Evolutionary conservation across 2,797 vertebrate species (phyloP).

Genomic region (Leontopithecus rosalia): DNA sequence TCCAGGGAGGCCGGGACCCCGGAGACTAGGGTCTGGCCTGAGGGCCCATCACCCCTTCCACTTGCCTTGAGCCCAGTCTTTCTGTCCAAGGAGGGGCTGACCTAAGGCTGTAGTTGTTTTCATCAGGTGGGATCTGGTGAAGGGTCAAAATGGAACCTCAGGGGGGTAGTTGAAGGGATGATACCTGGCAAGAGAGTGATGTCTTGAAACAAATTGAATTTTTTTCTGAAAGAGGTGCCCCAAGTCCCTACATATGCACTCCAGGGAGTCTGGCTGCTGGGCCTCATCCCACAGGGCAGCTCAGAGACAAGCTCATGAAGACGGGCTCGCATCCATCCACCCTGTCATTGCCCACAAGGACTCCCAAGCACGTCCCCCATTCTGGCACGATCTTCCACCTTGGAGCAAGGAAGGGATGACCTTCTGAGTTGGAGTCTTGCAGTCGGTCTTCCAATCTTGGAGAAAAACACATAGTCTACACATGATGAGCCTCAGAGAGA

Average conservation of each 20-base stretch:
- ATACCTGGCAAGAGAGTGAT: neutral
- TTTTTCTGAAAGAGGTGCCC: neutral
- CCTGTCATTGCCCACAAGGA: neutral
- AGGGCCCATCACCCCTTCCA: neutral
- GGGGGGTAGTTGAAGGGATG: neutral
- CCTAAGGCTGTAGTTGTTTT: neutral
- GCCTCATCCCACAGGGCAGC: accelerated
- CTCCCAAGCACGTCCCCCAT: neutral
- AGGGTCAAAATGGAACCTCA: neutral
- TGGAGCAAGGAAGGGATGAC: too few species aligned
- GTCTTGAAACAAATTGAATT: neutral
- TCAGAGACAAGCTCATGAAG: neutral
- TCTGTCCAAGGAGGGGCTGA: neutral
- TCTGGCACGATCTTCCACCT: neutral
- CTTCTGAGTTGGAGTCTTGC: neutral
- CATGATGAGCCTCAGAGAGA: neutral
- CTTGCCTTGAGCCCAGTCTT: neutral
- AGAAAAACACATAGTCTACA: neutral
- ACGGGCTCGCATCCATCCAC: neutral
- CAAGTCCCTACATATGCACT: neutral
- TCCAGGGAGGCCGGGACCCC: neutral
- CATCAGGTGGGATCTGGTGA: neutral
- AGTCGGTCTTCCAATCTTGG: neutral
- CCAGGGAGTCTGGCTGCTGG: neutral
- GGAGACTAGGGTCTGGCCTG: neutral